Conservation (phyloP, 37 sponge, comb jelly and placozoan genomes). For the Mnemiopsis leidyi region DNA sequence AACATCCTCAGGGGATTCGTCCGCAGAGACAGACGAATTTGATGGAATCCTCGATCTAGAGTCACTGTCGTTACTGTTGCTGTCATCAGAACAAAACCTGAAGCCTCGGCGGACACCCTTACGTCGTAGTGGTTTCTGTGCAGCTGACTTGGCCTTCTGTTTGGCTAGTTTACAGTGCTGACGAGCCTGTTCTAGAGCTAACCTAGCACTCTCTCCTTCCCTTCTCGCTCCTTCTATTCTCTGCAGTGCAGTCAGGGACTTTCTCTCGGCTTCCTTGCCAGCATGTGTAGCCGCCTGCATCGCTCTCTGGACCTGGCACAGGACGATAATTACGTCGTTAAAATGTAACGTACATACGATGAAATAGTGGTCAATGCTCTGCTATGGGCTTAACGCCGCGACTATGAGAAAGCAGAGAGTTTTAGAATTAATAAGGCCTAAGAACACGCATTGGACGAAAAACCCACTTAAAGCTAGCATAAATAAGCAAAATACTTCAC, state of each 20-base stretch:
- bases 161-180: conserved; percentile 49
- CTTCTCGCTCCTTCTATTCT: conserved; percentile 50
- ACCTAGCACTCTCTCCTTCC: conserved; percentile 58
- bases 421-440: too few species aligned
- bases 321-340: too few species aligned
- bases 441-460: too few species aligned
- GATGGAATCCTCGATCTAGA: neutral
- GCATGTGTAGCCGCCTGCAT: conserved; percentile 64
- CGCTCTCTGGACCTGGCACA: conserved; percentile 53
- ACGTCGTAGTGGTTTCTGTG: conserved; percentile 60
- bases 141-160: conserved; percentile 54
- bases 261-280: conserved; percentile 55
- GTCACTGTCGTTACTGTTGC: conserved; percentile 56
- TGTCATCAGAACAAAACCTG: conserved; percentile 48
- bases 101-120: conserved; percentile 22
- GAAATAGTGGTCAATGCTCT: too few species aligned
- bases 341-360: too few species aligned
- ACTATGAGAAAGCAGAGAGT: too few species aligned
- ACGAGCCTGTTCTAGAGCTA: conserved; percentile 54
- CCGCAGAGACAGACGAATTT: neutral
- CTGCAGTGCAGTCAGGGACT: conserved; percentile 58
- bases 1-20: conserved; percentile 2
- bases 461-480: too few species aligned
- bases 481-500: too few species aligned
- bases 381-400: too few species aligned